Percentiles rank a stretch among this genome's conserved stretches.
Evolutionary conservation across 2,888 invertebrate genomes (phyloP).

Genomic region (Drosophila tripunctata): DNA sequence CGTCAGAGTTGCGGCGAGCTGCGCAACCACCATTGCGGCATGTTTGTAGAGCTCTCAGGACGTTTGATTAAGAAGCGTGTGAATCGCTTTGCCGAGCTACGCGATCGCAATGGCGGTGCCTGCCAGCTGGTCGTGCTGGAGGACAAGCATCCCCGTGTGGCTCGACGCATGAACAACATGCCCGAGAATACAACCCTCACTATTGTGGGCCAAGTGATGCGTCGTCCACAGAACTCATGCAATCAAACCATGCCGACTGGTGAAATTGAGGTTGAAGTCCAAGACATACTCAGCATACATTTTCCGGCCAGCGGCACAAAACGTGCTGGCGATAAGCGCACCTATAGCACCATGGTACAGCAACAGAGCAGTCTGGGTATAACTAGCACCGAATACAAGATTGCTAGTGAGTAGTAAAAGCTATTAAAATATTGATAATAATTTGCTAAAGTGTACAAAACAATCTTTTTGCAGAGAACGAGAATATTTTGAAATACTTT

Average conservation of each 20-base stretch:
- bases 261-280: constrained; percentile 84
- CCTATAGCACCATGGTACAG: constrained; percentile 82
- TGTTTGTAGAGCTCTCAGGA: constrained; percentile 87
- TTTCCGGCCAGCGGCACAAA: constrained; percentile 67
- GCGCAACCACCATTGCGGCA: constrained; percentile 85
- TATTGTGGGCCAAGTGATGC: constrained; percentile 82
- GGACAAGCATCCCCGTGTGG: constrained; percentile 83
- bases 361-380: constrained; percentile 77
- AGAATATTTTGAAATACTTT: constrained; percentile 84
- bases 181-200: constrained; percentile 83
- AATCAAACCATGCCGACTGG: constrained; percentile 84
- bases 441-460: background rate
- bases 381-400: constrained; percentile 84
- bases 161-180: constrained; percentile 83
- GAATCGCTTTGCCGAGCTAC: constrained; percentile 86
- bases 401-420: constrained; percentile 79
- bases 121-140: constrained; percentile 86
- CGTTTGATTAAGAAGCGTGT: constrained; percentile 87
- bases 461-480: constrained; percentile 66
- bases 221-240: constrained; percentile 81
- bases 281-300: constrained; percentile 81
- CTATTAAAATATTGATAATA: background rate
- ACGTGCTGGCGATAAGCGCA: constrained; percentile 81
- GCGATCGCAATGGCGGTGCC: constrained; percentile 88
- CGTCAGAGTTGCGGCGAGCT: constrained; percentile 87